phyloP scores from a whole-genome alignment of 1,140 invertebrate genomes.

The Procambarus clarkii region DNA sequence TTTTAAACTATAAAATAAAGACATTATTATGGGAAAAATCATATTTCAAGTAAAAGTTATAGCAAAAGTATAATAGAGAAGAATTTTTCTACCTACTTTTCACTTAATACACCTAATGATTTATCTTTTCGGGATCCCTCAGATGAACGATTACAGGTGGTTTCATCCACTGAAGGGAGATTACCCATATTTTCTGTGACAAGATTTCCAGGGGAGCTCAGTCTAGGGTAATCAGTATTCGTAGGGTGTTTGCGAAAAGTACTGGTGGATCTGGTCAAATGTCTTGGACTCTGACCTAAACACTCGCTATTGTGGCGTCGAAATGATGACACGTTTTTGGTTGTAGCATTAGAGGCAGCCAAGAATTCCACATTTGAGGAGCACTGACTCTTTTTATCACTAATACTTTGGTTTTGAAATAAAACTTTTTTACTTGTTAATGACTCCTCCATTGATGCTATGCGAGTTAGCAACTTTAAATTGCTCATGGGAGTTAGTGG shows the following conservation, averaged over 20 bases:
- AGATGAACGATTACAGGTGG: constrained; percentile 19
- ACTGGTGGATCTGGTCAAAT: neutral
- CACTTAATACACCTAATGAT: constrained; percentile 62
- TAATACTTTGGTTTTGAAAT: constrained; percentile 14
- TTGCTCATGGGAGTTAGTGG: constrained; percentile 61
- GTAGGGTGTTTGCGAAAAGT: constrained; percentile 32
- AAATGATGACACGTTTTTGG: neutral
- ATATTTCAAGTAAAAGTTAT: neutral
- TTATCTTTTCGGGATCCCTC: constrained; percentile 65
- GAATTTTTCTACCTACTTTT: constrained; percentile 48
- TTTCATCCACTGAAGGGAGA: constrained; percentile 42
- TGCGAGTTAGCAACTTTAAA: constrained; percentile 61
- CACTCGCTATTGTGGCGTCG: constrained; percentile 45
- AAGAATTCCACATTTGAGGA: neutral
- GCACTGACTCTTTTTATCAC: neutral
- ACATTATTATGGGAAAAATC: no score
- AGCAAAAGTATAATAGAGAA: neutral
- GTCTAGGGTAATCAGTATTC: constrained; percentile 11
- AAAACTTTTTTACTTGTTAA: constrained; percentile 60
- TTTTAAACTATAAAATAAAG: neutral
- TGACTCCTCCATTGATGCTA: constrained; percentile 65
- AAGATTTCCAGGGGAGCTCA: constrained; percentile 29
- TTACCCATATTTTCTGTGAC: constrained; percentile 19
- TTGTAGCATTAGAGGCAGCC: neutral
- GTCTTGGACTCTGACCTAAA: constrained; percentile 2